Conservation (phyloP, 2,888 invertebrate genomes). For the Cylloceria caligata region DNA sequence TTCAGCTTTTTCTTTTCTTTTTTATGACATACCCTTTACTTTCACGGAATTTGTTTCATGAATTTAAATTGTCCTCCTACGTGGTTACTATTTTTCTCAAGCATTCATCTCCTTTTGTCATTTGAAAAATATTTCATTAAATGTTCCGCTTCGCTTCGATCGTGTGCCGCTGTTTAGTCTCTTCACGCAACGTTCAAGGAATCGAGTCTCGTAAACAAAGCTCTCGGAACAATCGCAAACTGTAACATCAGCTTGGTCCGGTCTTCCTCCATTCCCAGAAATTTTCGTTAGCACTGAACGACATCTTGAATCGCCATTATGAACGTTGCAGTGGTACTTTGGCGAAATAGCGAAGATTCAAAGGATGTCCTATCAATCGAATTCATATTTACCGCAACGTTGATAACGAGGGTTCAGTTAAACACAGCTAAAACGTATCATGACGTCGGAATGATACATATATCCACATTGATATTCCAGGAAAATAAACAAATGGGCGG, state of each 20-base stretch:
- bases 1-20: background rate
- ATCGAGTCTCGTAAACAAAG: background rate
- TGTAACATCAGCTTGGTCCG: background rate
- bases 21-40: background rate
- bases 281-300: background rate
- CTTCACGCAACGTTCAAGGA: background rate
- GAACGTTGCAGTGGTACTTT: conserved; percentile 1
- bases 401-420: conserved; percentile 29
- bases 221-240: background rate
- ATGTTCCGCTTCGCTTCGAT: too few relatives aligned
- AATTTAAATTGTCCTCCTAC: background rate
- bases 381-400: background rate
- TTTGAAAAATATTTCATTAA: background rate
- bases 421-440: background rate
- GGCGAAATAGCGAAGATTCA: background rate
- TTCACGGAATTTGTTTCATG: background rate
- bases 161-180: background rate
- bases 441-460: conserved; percentile 8
- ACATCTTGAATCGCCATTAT: background rate
- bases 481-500: conserved; percentile 16
- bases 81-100: background rate
- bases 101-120: background rate
- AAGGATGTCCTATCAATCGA: background rate
- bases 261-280: background rate
- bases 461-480: conserved; percentile 33